Evolutionary conservation across 2,888 invertebrate species (phyloP), one percentile per base, ranked within the genome.

Genomic region (Conops quadrifasciatus): DNA sequence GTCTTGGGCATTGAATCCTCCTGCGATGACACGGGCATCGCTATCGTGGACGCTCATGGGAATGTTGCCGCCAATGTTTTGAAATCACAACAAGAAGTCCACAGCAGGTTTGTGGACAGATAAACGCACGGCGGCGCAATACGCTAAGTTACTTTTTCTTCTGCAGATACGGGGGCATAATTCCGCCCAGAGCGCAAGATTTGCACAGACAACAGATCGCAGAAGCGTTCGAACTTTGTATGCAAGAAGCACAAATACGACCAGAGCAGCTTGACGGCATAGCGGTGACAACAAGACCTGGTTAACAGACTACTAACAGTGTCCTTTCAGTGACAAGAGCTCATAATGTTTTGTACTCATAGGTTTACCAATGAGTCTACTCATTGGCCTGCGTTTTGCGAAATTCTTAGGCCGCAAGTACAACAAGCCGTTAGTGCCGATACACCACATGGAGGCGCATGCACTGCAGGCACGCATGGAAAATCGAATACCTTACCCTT

Each of bases 401-500:
- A 94, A 92, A 80, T 88, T 92, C 80, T 84, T 97, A 64, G 90
- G 92, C 24, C 88, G 87, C 76, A 86, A 87, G 67, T 87, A 90
- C 75, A 86, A 88, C 0, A 94, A 93, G 83, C 96, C 96, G 0
- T 87, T 98, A 75, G 94, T 99, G 82, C 97, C 98, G 0, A 92
- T 99, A 72, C 98, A 99, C 88, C 99, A 99, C 80, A 99, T 99
- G 99, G 93, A 98, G 88, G 98, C 99, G 1, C 99, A 99, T 88
- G 97, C 98, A 4, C 87, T 99, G 71, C 94, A 94, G 21, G 92
- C 91, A 26, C 89, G 97, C 82, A 91, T 97, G 91, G 87, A 89
- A 21, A 84, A 91, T 71, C 86, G 90, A 78, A 81, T 90, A 76
- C 87, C 91, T 71, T 97, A 93, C 87, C 98, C 98, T 28, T 98